phyloP scores from a whole-genome alignment of 1,140 invertebrate genomes.

The Whitmania pigra region DNA sequence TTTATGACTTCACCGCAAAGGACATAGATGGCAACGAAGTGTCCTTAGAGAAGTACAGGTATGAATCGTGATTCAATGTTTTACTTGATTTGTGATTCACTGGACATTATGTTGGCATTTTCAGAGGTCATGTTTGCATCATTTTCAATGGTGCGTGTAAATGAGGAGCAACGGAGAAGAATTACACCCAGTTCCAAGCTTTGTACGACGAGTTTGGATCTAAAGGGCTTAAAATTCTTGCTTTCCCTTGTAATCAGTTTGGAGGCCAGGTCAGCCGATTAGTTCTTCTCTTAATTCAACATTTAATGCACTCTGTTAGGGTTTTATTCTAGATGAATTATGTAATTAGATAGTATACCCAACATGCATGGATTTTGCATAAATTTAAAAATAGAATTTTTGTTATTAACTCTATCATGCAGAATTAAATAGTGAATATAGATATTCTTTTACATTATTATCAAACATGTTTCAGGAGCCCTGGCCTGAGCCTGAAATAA shows the following conservation, averaged over 20 bases:
- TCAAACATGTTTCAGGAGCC: conserved; percentile 34
- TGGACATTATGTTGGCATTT: not conserved
- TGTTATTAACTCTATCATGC: too few relatives aligned
- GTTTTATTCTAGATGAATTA: too few relatives aligned
- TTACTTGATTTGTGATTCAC: not conserved
- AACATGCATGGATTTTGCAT: too few relatives aligned
- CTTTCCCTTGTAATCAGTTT: conserved; percentile 44
- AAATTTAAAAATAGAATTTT: too few relatives aligned
- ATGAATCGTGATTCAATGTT: not conserved
- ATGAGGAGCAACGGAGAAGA: conserved; percentile 42
- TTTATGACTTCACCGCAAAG: conserved; percentile 45
- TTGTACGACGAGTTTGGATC: conserved; percentile 39
- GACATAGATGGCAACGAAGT: conserved; percentile 46
- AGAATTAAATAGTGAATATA: too few relatives aligned
- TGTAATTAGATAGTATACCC: too few relatives aligned
- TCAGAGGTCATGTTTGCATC: conserved; percentile 32
- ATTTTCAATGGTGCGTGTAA: conserved; percentile 41
- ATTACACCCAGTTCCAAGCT: conserved; percentile 40
- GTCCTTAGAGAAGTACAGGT: conserved; percentile 46
- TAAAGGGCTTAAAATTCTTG: conserved; percentile 38
- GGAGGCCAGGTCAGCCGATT: conserved; percentile 30
- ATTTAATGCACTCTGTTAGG: too few relatives aligned
- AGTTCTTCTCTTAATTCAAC: not conserved
- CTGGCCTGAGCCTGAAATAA: conserved; percentile 36
- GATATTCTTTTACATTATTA: not conserved